Evolutionary conservation across 2,113 vertebrate species (phyloP).

Genomic region (Chlamydotis undulata): DNA sequence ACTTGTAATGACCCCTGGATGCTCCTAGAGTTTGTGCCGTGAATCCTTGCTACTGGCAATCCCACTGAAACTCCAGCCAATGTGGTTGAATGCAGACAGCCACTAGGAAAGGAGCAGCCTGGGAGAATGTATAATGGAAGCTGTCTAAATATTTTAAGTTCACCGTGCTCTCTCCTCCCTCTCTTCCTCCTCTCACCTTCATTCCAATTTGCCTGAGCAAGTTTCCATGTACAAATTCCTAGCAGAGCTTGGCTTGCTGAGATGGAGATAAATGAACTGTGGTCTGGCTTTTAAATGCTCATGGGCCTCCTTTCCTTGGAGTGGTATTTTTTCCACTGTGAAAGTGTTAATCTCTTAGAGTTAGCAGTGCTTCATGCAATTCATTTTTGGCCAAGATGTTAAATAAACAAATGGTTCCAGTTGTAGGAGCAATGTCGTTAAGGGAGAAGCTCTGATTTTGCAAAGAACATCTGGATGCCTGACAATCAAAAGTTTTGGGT

Average conservation of each 20-base stretch:
- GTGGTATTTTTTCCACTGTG: background rate
- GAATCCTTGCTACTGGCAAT: background rate
- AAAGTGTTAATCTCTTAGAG: background rate
- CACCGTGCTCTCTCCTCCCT: background rate
- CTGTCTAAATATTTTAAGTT: background rate
- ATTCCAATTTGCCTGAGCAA: background rate
- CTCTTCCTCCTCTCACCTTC: background rate
- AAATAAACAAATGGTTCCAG: background rate
- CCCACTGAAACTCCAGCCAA: background rate
- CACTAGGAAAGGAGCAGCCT: background rate
- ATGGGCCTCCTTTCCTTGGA: background rate
- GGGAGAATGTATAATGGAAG: background rate
- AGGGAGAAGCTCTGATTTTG: background rate
- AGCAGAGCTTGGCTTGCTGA: background rate
- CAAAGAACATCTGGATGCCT: background rate
- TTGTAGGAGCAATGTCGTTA: background rate
- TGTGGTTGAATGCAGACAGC: background rate
- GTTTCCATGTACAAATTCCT: background rate
- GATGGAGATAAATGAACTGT: background rate
- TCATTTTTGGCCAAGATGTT: background rate
- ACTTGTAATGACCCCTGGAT: background rate
- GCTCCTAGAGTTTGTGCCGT: background rate
- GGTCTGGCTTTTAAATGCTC: background rate
- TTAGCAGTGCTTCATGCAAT: background rate
- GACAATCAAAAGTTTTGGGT: background rate